Percentiles rank a stretch among this genome's conserved stretches.
phyloP scores from a whole-genome alignment of 1,140 invertebrate genomes.

The Drosophila burlai region DNA sequence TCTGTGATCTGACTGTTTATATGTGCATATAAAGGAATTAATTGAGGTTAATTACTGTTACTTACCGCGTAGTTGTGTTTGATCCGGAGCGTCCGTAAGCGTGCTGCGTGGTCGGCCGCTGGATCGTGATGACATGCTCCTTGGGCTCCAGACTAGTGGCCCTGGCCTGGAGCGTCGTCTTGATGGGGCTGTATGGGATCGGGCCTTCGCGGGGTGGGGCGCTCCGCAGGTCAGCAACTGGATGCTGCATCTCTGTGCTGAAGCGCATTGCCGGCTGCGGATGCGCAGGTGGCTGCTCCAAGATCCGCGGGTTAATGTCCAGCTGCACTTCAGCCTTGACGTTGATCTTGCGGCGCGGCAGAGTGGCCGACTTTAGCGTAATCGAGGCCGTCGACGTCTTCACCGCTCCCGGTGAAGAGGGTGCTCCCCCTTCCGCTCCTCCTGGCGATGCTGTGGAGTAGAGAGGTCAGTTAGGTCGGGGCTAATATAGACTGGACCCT shows the following conservation, averaged over 20 bases:
- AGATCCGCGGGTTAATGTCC: slow-evolving; percentile 83
- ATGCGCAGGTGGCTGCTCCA: slow-evolving; percentile 63
- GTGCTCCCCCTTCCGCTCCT: slow-evolving; percentile 46
- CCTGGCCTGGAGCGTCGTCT: slow-evolving; percentile 69
- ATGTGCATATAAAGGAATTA: too few relatives aligned
- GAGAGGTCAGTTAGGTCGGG: slow-evolving; percentile 1
- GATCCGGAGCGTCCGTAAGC: slow-evolving; percentile 78
- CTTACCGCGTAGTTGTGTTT: slow-evolving; percentile 79
- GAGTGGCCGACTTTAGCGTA: slow-evolving; percentile 88
- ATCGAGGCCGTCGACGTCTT: slow-evolving; percentile 88
- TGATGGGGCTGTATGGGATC: slow-evolving; percentile 78
- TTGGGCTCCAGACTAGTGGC: slow-evolving; percentile 85
- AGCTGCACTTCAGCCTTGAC: slow-evolving; percentile 89
- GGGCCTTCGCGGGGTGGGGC: slow-evolving; percentile 84
- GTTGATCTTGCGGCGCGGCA: slow-evolving; percentile 88
- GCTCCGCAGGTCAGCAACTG: slow-evolving; percentile 84
- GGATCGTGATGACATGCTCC: slow-evolving; percentile 89
- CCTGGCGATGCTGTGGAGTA: slow-evolving; percentile 71
- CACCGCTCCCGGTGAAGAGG: slow-evolving; percentile 82
- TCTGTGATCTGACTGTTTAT: too few relatives aligned
- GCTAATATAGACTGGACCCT: not conserved
- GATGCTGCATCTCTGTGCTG: slow-evolving; percentile 85
- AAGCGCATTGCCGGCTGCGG: slow-evolving; percentile 77
- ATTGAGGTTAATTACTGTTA: not conserved
- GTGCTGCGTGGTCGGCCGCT: slow-evolving; percentile 85